phyloP scores from a whole-genome alignment of 2,113 vertebrate genomes.

The Macheiramphus alcinus region DNA sequence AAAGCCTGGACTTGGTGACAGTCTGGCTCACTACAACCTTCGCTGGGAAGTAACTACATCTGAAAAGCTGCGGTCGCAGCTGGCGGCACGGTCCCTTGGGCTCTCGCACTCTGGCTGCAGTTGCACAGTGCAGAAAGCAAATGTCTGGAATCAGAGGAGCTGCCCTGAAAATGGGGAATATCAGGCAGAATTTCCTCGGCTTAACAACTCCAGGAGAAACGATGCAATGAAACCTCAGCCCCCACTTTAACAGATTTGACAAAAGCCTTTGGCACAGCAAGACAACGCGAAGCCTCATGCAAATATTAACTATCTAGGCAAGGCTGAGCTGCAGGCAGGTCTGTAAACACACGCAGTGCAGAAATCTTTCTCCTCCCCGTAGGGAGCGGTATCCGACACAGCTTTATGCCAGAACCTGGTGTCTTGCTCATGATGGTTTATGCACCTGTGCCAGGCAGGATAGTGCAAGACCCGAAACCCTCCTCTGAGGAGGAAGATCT shows the following conservation, averaged over 20 bases:
- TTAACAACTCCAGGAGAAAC: neutral
- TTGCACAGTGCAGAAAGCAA: neutral
- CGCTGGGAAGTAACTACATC: neutral
- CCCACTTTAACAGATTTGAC: neutral
- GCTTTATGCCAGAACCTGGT: neutral
- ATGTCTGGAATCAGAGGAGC: neutral
- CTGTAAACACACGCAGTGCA: neutral
- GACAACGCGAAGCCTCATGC: accelerated
- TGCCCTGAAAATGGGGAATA: neutral
- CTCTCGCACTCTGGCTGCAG: neutral
- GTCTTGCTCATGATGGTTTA: neutral
- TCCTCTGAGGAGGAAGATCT: neutral
- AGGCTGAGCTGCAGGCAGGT: neutral
- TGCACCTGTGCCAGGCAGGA: neutral
- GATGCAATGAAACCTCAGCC: neutral
- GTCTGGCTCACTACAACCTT: neutral
- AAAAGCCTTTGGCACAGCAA: neutral
- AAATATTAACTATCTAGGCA: neutral
- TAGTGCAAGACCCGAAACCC: neutral
- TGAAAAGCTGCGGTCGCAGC: neutral
- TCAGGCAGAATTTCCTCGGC: neutral
- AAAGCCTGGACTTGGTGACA: neutral
- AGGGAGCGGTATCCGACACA: neutral
- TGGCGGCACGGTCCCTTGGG: neutral
- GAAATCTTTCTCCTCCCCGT: neutral